Base-by-base conservation (phyloP, 2,888 invertebrate species). In the Auanema sp. region DNA sequence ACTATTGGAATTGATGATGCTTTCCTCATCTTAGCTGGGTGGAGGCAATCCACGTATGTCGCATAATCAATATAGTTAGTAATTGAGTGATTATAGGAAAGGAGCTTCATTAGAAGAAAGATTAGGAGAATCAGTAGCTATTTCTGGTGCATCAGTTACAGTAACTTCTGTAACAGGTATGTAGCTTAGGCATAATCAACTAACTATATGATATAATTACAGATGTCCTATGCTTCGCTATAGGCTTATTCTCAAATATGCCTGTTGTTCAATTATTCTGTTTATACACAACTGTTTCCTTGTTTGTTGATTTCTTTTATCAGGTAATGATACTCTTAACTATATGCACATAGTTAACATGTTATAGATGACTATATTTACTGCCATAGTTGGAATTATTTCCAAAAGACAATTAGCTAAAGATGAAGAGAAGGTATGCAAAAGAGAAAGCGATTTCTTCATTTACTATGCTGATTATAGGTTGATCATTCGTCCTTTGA, bases 1-100 rank as follows among this genome's bases (percentile, higher is more conserved):
- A 81, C 80, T 1, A 81, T 81, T 40, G 81, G 81, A n/a, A 77
- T 81, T 49, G 81, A 81, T 56, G 81, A 81, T 54, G 81, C 81
- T 2, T 81, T 81, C 54, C 63, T 81, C 50, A 74, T 81, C 21
- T 65, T 81, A 12, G 81, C 81, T 10, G 81, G 80, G 11, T 81
- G 81, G 81, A 65, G 81, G 50, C 80, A 80, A 58, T 78, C 78
- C 4, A 79, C 71, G 79, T 80, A 24, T 70, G 71, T 54, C 24
- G 10, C 24, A 21, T 52, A 21, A 8, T 33, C 8, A 33, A 8
- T 33, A n/a, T 55, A 49, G 24, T 58, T 11, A 51, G 16, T 10
- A 59, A n/a, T 41, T 41, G 10, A 12, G 49, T 1, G n/a, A 54
- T 65, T 72, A 16, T 58, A 76, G 76, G 18, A 68, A 68, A 54